Conservation (phyloP, 2,113 vertebrate genomes). For the Sitta europaea region DNA sequence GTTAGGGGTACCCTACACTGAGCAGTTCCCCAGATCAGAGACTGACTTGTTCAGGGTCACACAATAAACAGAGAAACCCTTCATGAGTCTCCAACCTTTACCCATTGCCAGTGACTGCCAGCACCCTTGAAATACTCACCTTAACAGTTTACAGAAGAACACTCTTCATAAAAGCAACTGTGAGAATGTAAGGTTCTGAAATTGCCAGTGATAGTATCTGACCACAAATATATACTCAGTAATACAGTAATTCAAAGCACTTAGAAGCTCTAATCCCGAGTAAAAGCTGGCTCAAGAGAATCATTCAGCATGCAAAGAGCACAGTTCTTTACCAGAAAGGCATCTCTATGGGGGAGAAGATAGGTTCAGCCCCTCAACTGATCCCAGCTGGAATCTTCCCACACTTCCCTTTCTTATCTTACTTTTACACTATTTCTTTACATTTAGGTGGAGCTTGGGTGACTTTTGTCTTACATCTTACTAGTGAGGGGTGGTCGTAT, state of each 20-base stretch:
- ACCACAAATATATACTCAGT: not conserved
- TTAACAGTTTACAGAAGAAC: not conserved
- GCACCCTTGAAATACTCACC: not conserved
- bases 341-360: not conserved
- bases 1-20: not conserved
- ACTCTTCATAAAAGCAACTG: not conserved
- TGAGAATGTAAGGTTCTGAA: not conserved
- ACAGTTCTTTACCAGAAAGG: not conserved
- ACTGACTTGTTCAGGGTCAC: not conserved
- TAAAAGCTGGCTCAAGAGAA: not conserved
- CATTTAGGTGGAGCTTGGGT: not conserved
- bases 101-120: not conserved
- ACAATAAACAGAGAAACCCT: not conserved
- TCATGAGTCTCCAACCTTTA: not conserved
- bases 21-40: not conserved
- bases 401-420: not conserved
- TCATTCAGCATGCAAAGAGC: not conserved
- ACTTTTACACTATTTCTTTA: not conserved
- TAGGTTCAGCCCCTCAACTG: not conserved
- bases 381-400: not conserved
- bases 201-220: not conserved
- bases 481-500: accelerated
- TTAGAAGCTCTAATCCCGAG: not conserved
- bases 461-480: not conserved
- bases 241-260: not conserved